Percentiles rank a stretch among this genome's conserved stretches.
Conservation (phyloP, 2,113 vertebrate genomes). For the Sisor rabdophorus region DNA sequence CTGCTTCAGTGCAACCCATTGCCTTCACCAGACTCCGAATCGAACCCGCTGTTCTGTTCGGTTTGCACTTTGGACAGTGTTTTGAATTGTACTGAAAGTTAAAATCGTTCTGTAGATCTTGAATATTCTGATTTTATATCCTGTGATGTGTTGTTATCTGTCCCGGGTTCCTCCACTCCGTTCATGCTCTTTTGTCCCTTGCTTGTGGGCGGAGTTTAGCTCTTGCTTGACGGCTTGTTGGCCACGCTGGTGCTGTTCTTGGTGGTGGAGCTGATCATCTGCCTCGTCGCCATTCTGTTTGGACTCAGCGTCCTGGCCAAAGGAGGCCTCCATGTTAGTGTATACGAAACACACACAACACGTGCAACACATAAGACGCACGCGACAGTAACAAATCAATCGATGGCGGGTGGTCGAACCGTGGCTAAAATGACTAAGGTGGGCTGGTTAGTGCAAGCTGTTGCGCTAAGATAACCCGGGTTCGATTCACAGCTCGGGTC, state of each 20-base stretch:
- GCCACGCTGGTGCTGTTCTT: constrained; percentile 72
- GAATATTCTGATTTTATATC: neutral
- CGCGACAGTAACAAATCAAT: neutral
- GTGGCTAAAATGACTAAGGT: no score
- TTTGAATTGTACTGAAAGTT: constrained; percentile 36
- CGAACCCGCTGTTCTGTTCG: constrained; percentile 5
- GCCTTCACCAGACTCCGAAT: constrained; percentile 5
- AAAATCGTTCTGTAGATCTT: neutral
- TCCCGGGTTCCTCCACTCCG: neutral
- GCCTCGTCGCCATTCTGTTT: constrained; percentile 71
- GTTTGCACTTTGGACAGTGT: constrained; percentile 50
- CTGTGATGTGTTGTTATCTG: neutral
- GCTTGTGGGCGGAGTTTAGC: constrained; percentile 49
- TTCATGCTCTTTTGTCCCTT: neutral
- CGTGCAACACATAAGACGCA: neutral
- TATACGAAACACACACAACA: neutral
- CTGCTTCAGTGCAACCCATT: neutral
- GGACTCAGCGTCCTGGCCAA: constrained; percentile 70
- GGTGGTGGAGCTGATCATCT: constrained; percentile 72
- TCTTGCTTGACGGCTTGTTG: constrained; percentile 71
- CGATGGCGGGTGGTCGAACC: neutral
- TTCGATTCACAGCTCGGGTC: no score
- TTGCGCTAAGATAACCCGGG: no score
- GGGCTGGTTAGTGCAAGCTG: no score
- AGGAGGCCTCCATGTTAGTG: constrained; percentile 61